These are phyloP conservation scores for Choristoneura fumiferana DNA, from an alignment of 1,140 invertebrate species.

Conservation along the genomic window DNA sequence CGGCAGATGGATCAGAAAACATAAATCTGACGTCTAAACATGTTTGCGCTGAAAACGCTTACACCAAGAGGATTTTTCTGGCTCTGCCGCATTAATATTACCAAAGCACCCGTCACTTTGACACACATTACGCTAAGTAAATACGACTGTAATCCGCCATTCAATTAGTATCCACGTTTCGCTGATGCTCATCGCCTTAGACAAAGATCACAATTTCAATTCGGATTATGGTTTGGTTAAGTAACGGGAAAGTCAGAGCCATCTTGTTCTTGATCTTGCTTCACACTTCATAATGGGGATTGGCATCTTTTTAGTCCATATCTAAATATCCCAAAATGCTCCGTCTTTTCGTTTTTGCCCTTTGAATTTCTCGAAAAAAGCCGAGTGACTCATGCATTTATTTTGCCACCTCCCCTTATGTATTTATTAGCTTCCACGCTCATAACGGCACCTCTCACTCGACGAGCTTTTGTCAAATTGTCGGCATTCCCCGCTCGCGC, in stretches of 20 bases:
- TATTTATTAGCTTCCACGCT: slow-evolving; percentile 65
- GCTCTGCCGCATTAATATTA: slow-evolving; percentile 21
- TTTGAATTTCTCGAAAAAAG: background rate
- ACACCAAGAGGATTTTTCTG: slow-evolving; percentile 40
- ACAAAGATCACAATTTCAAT: background rate
- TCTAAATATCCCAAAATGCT: too few relatives aligned
- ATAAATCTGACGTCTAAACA: slow-evolving; percentile 71
- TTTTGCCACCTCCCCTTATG: slow-evolving; percentile 46
- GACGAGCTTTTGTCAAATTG: slow-evolving; percentile 62
- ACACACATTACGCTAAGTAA: slow-evolving; percentile 9
- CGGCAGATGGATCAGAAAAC: slow-evolving; percentile 70
- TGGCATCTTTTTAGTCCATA: too few relatives aligned
- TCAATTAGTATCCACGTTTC: background rate
- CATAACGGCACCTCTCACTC: slow-evolving; percentile 59
- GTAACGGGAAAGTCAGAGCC: too few relatives aligned
- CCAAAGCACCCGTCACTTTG: slow-evolving; percentile 20
- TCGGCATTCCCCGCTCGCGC: slow-evolving; percentile 51
- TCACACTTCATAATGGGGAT: too few relatives aligned
- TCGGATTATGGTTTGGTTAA: too few relatives aligned
- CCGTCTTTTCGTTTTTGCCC: background rate
- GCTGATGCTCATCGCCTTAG: background rate
- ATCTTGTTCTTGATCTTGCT: too few relatives aligned
- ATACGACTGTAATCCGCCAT: background rate
- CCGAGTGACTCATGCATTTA: slow-evolving; percentile 27
- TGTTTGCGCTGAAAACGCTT: slow-evolving; percentile 61